Conservation (phyloP, 2,888 invertebrate genomes). For the Hemistola chrysoprasaria region DNA sequence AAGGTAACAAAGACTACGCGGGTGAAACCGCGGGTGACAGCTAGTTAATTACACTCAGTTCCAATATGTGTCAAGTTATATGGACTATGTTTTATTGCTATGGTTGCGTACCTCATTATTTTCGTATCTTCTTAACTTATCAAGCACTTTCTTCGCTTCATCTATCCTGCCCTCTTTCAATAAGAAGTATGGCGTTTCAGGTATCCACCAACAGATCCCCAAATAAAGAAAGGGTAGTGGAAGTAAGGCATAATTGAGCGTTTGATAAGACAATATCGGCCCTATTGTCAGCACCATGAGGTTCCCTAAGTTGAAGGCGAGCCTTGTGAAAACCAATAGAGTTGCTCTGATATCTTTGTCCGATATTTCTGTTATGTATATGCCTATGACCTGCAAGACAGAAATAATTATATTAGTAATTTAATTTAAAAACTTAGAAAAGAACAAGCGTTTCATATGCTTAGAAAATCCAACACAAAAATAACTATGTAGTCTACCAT, state of each 20-base stretch:
- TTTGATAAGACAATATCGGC: slow-evolving; percentile 57
- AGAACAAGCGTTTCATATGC: too few species aligned
- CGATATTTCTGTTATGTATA: slow-evolving; percentile 72
- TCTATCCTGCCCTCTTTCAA: slow-evolving; percentile 71
- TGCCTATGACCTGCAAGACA: slow-evolving; percentile 69
- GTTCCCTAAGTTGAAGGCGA: slow-evolving; percentile 63
- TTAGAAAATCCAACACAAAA: too few species aligned
- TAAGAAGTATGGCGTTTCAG: slow-evolving; percentile 83
- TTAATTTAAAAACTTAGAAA: too few species aligned
- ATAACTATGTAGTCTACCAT: too few species aligned
- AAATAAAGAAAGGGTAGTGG: slow-evolving; percentile 70
- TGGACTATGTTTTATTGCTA: not conserved
- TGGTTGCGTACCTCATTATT: slow-evolving; percentile 4
- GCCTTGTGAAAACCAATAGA: slow-evolving; percentile 52
- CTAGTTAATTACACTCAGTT: too few species aligned
- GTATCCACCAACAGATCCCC: slow-evolving; percentile 75
- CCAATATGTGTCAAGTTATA: too few species aligned
- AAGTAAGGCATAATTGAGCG: slow-evolving; percentile 64
- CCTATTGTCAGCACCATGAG: slow-evolving; percentile 65
- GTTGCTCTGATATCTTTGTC: slow-evolving; percentile 70
- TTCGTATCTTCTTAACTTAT: slow-evolving; percentile 47
- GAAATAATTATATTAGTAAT: too few species aligned
- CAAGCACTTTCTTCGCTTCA: slow-evolving; percentile 64
- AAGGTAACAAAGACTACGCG: too few species aligned
- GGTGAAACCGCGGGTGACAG: too few species aligned